Percentiles rank a stretch among this genome's conserved stretches.
phyloP scores from a whole-genome alignment of 2,113 vertebrate genomes.

The Euleptes europaea region DNA sequence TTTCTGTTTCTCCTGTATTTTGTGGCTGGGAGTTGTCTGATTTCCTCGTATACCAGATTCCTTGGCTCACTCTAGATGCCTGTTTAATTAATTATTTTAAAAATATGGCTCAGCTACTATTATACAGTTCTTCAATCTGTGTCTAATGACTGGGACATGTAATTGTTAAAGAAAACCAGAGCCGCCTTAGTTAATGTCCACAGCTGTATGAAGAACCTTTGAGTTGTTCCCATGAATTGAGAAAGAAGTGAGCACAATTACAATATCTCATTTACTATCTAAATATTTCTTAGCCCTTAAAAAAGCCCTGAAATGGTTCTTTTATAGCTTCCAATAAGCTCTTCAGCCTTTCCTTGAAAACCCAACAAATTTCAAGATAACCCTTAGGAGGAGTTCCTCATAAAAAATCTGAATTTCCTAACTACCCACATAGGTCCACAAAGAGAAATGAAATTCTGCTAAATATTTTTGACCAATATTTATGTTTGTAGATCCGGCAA shows the following conservation, averaged over 20 bases:
- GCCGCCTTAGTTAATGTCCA: conserved; percentile 24
- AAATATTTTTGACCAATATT: background rate
- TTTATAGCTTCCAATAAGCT: conserved; percentile 12
- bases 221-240: conserved; percentile 16
- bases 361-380: background rate
- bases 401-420: background rate
- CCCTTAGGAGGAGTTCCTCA: background rate
- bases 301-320: conserved; percentile 6
- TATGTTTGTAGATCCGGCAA: background rate
- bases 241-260: conserved; percentile 29
- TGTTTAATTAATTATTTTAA: background rate
- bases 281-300: background rate
- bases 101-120: conserved; percentile 17
- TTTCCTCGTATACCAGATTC: conserved; percentile 26
- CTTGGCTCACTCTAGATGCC: conserved; percentile 1
- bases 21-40: background rate
- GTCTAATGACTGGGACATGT: conserved; percentile 16
- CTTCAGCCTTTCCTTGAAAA: background rate
- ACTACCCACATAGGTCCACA: background rate
- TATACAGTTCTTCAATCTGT: conserved; percentile 19
- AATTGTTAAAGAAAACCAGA: conserved; percentile 20
- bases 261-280: background rate
- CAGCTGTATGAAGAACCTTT: conserved; percentile 42
- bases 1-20: conserved; percentile 26
- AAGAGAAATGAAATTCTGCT: background rate